Conservation (phyloP, 2,113 vertebrate species). For the Macrotis lagotis region DNA sequence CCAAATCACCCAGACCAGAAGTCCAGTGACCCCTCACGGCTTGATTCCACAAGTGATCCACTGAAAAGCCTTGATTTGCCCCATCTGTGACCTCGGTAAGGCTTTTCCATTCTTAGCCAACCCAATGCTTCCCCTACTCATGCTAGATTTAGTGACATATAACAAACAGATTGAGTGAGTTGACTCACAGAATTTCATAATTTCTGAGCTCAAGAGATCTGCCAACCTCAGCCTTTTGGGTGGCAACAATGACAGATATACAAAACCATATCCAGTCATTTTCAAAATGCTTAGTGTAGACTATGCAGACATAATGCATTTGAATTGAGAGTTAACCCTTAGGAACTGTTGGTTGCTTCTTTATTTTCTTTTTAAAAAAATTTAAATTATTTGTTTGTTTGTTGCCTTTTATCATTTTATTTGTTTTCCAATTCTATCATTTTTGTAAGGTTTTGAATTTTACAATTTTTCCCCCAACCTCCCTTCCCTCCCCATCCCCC, state of each 20-base stretch:
- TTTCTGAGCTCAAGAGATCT: neutral
- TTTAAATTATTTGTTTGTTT: no score
- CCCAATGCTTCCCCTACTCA: neutral
- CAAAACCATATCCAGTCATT: neutral
- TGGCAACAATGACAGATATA: neutral
- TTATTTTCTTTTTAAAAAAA: neutral
- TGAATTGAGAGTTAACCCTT: neutral
- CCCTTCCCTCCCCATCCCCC: no score
- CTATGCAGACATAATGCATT: neutral
- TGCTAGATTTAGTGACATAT: neutral
- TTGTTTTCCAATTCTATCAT: no score
- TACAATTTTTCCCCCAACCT: no score
- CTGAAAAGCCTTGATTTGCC: neutral
- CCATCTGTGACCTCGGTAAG: neutral
- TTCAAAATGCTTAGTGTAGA: slow-evolving; percentile 2
- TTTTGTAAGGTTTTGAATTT: no score
- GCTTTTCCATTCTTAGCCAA: neutral
- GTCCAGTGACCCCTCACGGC: neutral
- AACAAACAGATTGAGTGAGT: neutral
- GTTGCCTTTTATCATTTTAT: no score
- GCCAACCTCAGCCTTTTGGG: neutral
- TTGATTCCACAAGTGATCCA: neutral
- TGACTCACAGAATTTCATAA: neutral
- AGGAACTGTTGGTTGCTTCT: neutral
- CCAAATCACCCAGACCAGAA: neutral